Evolutionary conservation across 2,113 vertebrate genomes (phyloP), one percentile per base, ranked within the genome.

Genomic region (Callospermophilus lateralis): DNA sequence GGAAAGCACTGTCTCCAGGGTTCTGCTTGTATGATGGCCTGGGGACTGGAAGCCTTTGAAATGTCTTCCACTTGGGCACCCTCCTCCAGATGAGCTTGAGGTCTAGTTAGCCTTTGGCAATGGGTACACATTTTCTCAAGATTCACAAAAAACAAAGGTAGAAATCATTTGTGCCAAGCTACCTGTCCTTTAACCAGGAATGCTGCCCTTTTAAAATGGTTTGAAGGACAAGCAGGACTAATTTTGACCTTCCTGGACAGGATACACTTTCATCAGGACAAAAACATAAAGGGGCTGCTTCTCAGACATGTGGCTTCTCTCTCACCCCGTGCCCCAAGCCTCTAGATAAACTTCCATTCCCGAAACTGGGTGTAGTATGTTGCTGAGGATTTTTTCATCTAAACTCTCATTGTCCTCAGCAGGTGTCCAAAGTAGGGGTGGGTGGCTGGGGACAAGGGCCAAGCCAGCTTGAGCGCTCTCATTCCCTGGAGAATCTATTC

Each of bases 101-200:
- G 89, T 94, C 55, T 94, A 85, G 95, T 93, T 84, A 87, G 76
- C 88, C 78, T 96, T 94, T 89, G 85, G 63, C 85, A 91, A 94
- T 70, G 45, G 28, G 72, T 76, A 45, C 55, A 79, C 74, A 86
- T 93, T 96, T 93, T 97, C 83, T 96, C 77, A 80, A 93, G 30
- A 68, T 72, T 70, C 37, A 42, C 34, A n/a, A 78, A 95, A 90
- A 80, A 39, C 2, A 19, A 95, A 90, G 68, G 89, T 10, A 24
- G 53, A 95, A 91, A 77, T 89, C n/a, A 89, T 73, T 67, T 92
- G 37, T 65, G 61, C 45, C 85, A 90, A 96, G 72, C 55, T 32
- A 97, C 86, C 42, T 95, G 83, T 61, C 58, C 39, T 91, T 78
- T 92, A 94, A 45, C 51, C 42, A 84, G 58, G 45, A 89, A 67